phyloP scores from a whole-genome alignment of 1,140 invertebrate species.

The Bombus superbus region DNA sequence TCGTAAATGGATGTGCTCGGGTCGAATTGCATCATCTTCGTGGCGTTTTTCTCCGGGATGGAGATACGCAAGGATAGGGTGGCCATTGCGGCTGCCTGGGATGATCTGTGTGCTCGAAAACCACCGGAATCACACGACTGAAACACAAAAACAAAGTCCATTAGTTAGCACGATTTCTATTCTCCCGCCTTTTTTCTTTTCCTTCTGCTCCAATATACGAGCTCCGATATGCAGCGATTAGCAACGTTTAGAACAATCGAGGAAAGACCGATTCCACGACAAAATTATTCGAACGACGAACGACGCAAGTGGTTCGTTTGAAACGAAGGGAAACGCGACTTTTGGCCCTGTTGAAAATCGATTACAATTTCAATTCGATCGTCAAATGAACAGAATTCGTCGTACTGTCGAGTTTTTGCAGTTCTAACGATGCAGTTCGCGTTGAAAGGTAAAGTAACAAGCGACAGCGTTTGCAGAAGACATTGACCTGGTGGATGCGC shows the following conservation, averaged over 20 bases:
- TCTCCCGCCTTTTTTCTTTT: not conserved
- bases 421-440: not conserved
- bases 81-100: constrained; percentile 84
- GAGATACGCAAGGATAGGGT: constrained; percentile 96
- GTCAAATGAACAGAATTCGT: not conserved
- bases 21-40: constrained; percentile 99
- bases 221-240: no score
- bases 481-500: not conserved
- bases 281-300: not conserved
- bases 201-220: not conserved
- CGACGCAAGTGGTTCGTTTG: not conserved
- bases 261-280: no score
- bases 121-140: constrained; percentile 78
- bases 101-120: constrained; percentile 73
- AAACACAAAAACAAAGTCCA: constrained; percentile 56
- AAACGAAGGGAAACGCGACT: not conserved
- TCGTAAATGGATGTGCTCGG: constrained; percentile 96
- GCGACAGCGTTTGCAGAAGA: not conserved
- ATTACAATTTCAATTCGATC: no score
- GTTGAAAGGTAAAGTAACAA: not conserved
- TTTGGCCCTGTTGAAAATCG: not conserved
- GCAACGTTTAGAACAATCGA: no score
- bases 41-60: constrained; percentile 95
- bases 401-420: not conserved
- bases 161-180: not conserved